Evolutionary conservation across 2,113 vertebrate genomes (phyloP).

Genomic region (Nesospiza acunhae): DNA sequence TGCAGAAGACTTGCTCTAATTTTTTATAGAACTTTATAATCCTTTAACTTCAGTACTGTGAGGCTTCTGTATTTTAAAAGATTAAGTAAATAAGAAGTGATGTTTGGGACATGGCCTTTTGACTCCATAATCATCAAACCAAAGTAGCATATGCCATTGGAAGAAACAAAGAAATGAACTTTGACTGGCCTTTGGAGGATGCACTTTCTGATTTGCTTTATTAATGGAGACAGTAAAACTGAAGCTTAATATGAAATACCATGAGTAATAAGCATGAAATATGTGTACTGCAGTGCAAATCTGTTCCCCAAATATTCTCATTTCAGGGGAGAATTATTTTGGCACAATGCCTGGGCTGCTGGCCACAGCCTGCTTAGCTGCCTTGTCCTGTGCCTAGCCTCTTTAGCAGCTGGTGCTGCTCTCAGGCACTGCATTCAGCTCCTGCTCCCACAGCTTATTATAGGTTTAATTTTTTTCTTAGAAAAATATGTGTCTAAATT

Average conservation of each 20-base stretch:
- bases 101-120: slow-evolving; percentile 3
- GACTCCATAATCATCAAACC: neutral
- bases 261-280: slow-evolving; percentile 46
- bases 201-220: slow-evolving; percentile 11
- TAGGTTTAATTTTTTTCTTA: neutral
- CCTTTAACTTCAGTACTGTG: neutral
- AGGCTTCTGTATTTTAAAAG: neutral
- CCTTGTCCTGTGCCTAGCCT: neutral
- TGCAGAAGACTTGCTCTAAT: neutral
- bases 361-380: slow-evolving; percentile 26
- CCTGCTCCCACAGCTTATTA: neutral
- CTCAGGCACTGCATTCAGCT: neutral
- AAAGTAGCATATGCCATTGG: neutral
- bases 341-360: slow-evolving; percentile 36
- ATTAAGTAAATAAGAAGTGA: neutral
- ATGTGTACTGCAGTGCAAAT: slow-evolving; percentile 31
- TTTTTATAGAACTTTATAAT: neutral
- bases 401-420: slow-evolving; percentile 42
- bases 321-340: slow-evolving; percentile 42
- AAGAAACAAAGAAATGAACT: slow-evolving; percentile 31
- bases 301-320: slow-evolving; percentile 31
- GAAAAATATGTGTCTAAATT: slow-evolving; percentile 52
- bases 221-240: slow-evolving; percentile 21
- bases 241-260: slow-evolving; percentile 28
- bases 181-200: slow-evolving; percentile 3